Evolutionary conservation across 2,797 vertebrate genomes (phyloP).

Genomic region (Pristis pectinata): DNA sequence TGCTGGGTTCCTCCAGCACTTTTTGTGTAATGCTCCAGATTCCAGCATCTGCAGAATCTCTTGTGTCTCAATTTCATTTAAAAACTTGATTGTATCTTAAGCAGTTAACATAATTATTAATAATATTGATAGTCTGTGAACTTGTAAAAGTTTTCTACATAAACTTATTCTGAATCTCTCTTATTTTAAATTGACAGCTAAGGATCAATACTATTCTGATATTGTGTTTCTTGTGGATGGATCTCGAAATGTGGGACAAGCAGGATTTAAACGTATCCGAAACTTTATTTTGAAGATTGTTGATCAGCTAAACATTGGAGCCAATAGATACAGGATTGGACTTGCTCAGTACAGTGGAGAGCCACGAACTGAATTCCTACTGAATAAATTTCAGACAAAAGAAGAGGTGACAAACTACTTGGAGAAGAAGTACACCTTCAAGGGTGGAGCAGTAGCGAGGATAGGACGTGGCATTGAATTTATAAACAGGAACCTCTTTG

Average conservation of each 20-base stretch:
- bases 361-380: constrained; percentile 58
- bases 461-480: constrained; percentile 57
- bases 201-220: constrained; percentile 60
- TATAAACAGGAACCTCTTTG: constrained; percentile 54
- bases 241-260: constrained; percentile 43
- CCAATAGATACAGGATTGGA: constrained; percentile 58
- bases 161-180: background rate
- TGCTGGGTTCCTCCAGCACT: too few species aligned
- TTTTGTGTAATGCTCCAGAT: too few species aligned
- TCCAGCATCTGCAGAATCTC: too few species aligned
- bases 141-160: background rate
- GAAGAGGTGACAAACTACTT: constrained; percentile 47
- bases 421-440: constrained; percentile 43
- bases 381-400: constrained; percentile 56
- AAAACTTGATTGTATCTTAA: background rate
- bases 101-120: background rate
- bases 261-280: constrained; percentile 51
- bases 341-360: constrained; percentile 62
- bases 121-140: background rate
- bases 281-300: constrained; percentile 49
- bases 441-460: constrained; percentile 45
- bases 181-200: constrained; percentile 43
- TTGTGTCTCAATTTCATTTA: too few species aligned
- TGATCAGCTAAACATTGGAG: constrained; percentile 55
- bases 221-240: constrained; percentile 71